A percentile compares a stretch with the other conserved stretches of the same genome.
These are phyloP conservation scores for Scrobipalpa costella DNA, from an alignment of 2,888 invertebrate genomes.

Conservation along the genomic window DNA sequence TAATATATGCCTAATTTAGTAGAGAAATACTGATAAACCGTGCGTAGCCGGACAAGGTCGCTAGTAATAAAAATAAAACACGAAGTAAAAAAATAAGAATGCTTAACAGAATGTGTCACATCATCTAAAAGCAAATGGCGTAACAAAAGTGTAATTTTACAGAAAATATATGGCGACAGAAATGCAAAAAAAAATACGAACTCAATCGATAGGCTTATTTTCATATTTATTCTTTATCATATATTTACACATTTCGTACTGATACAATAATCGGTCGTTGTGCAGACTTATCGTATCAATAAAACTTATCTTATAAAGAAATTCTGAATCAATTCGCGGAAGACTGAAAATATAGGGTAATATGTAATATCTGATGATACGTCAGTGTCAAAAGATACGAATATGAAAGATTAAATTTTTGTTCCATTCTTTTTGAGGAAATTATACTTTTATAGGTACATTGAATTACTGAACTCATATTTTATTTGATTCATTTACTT, in stretches of 20 bases:
- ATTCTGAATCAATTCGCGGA: constrained; percentile 1
- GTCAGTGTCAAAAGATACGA: too few relatives aligned
- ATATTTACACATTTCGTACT: neutral
- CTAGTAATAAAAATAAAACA: too few relatives aligned
- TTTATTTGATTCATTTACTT: too few relatives aligned
- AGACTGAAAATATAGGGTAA: neutral
- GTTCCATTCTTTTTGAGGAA: too few relatives aligned
- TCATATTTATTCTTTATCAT: neutral
- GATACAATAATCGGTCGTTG: constrained; percentile 10
- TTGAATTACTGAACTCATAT: too few relatives aligned
- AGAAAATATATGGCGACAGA: neutral
- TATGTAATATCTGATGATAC: neutral
- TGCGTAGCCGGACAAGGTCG: too few relatives aligned
- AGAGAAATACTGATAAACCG: too few relatives aligned
- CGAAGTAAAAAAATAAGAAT: too few relatives aligned
- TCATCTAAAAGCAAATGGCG: neutral
- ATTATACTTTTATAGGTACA: too few relatives aligned
- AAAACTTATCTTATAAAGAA: neutral
- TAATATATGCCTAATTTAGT: too few relatives aligned
- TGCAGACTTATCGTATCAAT: constrained; percentile 3
- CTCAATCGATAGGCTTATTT: neutral
- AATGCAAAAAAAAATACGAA: too few relatives aligned
- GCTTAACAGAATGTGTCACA: neutral
- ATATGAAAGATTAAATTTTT: too few relatives aligned
- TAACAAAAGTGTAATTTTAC: constrained; percentile 6